phyloP scores from a whole-genome alignment of 2,113 vertebrate genomes.

The Theristicus caerulescens region DNA sequence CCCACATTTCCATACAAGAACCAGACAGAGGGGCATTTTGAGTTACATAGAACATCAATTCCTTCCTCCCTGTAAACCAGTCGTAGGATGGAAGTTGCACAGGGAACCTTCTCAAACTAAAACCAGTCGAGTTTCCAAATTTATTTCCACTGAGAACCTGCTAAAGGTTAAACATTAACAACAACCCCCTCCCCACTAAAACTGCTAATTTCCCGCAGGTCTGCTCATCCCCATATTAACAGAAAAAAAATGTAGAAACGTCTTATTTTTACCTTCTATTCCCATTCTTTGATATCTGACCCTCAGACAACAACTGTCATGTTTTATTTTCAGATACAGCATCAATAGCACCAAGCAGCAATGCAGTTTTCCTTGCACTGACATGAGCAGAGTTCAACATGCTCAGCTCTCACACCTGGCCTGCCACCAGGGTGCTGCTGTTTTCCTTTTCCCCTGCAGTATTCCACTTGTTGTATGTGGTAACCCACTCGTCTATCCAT shows the following conservation, averaged over 20 bases:
- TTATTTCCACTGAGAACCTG: neutral
- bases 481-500: neutral
- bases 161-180: neutral
- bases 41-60: neutral
- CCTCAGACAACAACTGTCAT: fast-evolving
- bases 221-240: neutral
- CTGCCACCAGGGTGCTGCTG: neutral
- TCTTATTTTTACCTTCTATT: neutral
- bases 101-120: neutral
- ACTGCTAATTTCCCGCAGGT: neutral
- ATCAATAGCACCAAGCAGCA: neutral
- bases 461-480: neutral
- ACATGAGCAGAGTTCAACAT: neutral
- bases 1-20: fast-evolving
- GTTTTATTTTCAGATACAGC: neutral
- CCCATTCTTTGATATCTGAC: neutral
- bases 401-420: neutral
- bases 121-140: neutral
- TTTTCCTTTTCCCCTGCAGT: neutral
- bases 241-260: neutral
- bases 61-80: neutral
- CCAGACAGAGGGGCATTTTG: fast-evolving
- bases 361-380: neutral
- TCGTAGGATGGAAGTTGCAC: neutral
- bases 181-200: neutral